phyloP scores from a whole-genome alignment of 1,140 invertebrate species.

The Trachymyrmex septentrionalis region DNA sequence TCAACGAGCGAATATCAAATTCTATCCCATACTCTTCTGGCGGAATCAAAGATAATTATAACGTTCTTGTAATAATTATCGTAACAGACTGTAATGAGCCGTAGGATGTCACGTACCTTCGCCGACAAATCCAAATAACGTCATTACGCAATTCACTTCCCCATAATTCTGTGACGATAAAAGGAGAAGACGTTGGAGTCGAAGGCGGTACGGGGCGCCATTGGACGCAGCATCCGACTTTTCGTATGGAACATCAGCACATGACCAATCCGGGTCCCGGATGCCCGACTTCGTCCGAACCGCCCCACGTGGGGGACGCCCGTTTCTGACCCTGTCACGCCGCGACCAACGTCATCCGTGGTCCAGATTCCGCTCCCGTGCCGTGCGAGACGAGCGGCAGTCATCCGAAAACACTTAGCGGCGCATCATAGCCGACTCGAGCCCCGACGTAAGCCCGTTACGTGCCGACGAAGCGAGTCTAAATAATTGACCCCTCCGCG shows the following conservation, averaged over 20 bases:
- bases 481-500: constrained; percentile 76
- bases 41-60: neutral
- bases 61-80: neutral
- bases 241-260: neutral
- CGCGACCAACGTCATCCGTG: constrained; percentile 47
- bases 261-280: constrained; percentile 23
- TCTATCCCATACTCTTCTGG: neutral
- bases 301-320: constrained; percentile 30
- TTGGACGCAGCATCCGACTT: constrained; percentile 26
- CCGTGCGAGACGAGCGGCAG: constrained; percentile 59
- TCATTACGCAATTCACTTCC: constrained; percentile 54
- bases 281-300: neutral
- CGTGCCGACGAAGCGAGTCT: constrained; percentile 57
- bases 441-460: constrained; percentile 32
- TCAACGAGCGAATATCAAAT: neutral
- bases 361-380: constrained; percentile 53
- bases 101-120: neutral
- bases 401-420: constrained; percentile 76
- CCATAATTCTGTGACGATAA: constrained; percentile 48
- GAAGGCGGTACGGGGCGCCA: constrained; percentile 34
- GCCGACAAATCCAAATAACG: constrained; percentile 42
- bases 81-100: neutral
- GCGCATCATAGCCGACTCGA: constrained; percentile 66
- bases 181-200: constrained; percentile 3
- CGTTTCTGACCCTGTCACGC: constrained; percentile 40